These are phyloP conservation scores for Neosilurus mollespiculum DNA, from an alignment of 2,797 vertebrate species.

Conservation along the genomic window DNA sequence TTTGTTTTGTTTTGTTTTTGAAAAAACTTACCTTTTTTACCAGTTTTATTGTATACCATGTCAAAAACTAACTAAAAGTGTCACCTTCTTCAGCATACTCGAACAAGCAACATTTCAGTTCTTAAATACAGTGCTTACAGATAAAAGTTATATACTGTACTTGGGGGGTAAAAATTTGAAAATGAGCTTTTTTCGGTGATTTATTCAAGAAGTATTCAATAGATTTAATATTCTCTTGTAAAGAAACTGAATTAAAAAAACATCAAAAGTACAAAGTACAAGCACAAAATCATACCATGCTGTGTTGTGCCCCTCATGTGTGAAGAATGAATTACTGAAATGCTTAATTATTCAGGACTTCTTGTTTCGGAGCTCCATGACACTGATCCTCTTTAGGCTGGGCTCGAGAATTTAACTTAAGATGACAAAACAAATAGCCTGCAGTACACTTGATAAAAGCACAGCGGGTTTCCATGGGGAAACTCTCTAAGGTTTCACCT, in stretches of 20 bases:
- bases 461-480: background rate
- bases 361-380: slow-evolving; percentile 7
- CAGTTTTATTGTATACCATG: too few relatives aligned
- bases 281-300: background rate
- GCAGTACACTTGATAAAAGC: background rate
- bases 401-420: slow-evolving; percentile 1
- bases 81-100: too few relatives aligned
- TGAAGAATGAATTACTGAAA: background rate
- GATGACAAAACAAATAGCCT: slow-evolving; percentile 24
- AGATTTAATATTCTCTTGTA: too few relatives aligned
- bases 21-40: too few relatives aligned
- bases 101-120: too few relatives aligned
- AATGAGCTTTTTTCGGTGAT: too few relatives aligned
- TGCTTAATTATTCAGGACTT: slow-evolving; percentile 1
- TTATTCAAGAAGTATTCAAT: too few relatives aligned
- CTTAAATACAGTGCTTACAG: too few relatives aligned
- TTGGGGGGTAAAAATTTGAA: too few relatives aligned
- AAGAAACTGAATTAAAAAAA: background rate
- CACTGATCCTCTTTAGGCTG: background rate
- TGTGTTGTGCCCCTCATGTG: background rate
- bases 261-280: background rate
- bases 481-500: background rate
- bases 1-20: background rate
- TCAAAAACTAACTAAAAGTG: too few relatives aligned
- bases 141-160: too few relatives aligned